Percentiles rank a stretch among this genome's conserved stretches.
Evolutionary conservation across 2,888 invertebrate species (phyloP).

Genomic region (Apodemia zela): DNA sequence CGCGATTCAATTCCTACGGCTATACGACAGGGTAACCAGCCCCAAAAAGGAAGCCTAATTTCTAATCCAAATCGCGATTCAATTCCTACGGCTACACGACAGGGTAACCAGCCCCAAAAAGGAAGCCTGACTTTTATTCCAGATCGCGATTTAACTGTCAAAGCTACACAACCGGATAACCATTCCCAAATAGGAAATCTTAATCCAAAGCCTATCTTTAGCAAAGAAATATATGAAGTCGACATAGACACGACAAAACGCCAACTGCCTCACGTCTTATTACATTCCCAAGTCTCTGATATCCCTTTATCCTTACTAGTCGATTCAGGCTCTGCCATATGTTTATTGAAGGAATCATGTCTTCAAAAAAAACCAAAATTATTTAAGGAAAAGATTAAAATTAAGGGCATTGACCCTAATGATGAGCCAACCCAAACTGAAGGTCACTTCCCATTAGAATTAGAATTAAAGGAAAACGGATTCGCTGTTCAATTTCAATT

Average conservation of each 20-base stretch:
- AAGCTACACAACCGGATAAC: not conserved
- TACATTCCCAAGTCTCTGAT: constrained; percentile 20
- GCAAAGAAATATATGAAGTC: not conserved
- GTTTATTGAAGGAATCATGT: constrained; percentile 23
- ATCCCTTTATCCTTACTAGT: constrained; percentile 19
- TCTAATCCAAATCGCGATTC: no score
- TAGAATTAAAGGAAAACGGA: constrained; percentile 17
- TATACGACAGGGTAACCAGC: no score
- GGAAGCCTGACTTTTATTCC: no score
- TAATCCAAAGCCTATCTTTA: no score
- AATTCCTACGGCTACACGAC: no score
- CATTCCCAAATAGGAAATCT: not conserved
- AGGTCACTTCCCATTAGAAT: constrained; percentile 28
- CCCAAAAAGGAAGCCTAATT: no score
- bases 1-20: no score
- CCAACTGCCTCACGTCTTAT: constrained; percentile 16
- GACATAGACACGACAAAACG: not conserved
- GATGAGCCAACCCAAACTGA: constrained; percentile 17
- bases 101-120: no score
- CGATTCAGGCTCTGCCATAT: constrained; percentile 27
- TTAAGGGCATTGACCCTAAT: constrained; percentile 25
- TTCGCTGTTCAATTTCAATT: constrained; percentile 21
- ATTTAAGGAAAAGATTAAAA: constrained; percentile 21
- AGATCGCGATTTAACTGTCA: no score
- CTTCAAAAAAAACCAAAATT: constrained; percentile 8